A percentile compares a stretch with the other conserved stretches of the same genome.
Conservation (phyloP, 2,888 invertebrate species). For the Leucophenga maculata region DNA sequence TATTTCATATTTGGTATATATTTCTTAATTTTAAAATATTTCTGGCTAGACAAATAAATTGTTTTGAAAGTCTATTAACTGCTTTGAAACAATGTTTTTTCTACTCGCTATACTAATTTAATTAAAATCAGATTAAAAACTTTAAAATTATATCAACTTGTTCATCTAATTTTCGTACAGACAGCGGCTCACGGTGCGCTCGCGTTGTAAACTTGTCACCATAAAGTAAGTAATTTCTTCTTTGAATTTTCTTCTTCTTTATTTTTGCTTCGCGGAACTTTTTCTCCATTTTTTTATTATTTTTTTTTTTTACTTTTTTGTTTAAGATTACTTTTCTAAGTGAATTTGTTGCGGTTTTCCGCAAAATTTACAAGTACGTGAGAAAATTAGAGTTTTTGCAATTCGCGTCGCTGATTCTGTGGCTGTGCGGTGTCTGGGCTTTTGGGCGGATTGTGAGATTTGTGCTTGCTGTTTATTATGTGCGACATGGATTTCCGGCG, state of each 20-base stretch:
- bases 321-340: constrained; percentile 64
- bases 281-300: constrained; percentile 27
- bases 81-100: no score
- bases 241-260: constrained; percentile 24
- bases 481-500: no score
- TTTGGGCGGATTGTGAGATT: constrained; percentile 20
- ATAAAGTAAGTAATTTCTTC: constrained; percentile 48
- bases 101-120: no score
- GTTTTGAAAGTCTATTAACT: no score
- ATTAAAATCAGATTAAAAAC: no score
- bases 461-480: constrained; percentile 6
- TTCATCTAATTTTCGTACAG: no score
- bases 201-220: constrained; percentile 55
- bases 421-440: neutral
- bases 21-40: constrained; percentile 16
- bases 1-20: no score
- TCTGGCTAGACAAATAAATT: no score
- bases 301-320: constrained; percentile 57
- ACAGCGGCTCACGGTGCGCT: neutral
- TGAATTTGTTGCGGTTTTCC: constrained; percentile 64
- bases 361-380: constrained; percentile 65
- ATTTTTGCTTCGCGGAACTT: constrained; percentile 12
- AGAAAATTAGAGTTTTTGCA: constrained; percentile 60
- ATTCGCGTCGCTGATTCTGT: constrained; percentile 33
- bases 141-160: no score